These are phyloP conservation scores for Copidosoma floridanum DNA, from an alignment of 1,140 invertebrate genomes.

Conservation along the genomic window DNA sequence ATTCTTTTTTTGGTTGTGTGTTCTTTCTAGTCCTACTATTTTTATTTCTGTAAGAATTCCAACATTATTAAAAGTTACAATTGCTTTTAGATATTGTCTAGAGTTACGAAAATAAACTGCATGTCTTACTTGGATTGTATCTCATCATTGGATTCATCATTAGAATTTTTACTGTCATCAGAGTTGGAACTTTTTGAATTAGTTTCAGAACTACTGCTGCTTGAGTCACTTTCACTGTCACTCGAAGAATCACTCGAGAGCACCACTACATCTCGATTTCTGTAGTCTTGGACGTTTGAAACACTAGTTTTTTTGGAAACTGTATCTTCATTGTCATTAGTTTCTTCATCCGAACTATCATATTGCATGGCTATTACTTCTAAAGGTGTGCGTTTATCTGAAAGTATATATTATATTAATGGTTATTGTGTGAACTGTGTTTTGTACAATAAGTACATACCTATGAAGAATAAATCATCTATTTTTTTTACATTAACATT, in stretches of 20 bases:
- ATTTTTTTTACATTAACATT: no score
- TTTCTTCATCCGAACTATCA: slow-evolving; percentile 28
- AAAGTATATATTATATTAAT: not conserved
- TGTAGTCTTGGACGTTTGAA: slow-evolving; percentile 1
- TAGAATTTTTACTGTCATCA: not conserved
- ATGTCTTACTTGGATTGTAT: slow-evolving; percentile 8
- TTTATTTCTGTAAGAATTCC: not conserved
- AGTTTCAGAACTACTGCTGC: slow-evolving; percentile 22
- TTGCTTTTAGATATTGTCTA: slow-evolving; percentile 7
- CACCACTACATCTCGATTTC: slow-evolving; percentile 4
- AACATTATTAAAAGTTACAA: slow-evolving; percentile 5
- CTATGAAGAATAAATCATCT: no score
- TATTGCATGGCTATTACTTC: slow-evolving; percentile 26
- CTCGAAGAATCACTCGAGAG: slow-evolving; percentile 6
- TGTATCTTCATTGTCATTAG: slow-evolving; percentile 4
- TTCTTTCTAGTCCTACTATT: slow-evolving; percentile 9
- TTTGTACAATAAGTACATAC: no score
- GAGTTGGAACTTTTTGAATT: not conserved
- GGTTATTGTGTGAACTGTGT: no score
- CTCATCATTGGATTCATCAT: not conserved
- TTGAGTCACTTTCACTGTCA: slow-evolving; percentile 24
- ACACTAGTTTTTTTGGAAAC: not conserved
- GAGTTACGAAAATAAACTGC: not conserved
- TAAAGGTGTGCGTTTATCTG: slow-evolving; percentile 12
- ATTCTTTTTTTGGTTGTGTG: slow-evolving; percentile 36